These are phyloP conservation scores for Pegoplata infirma DNA, from an alignment of 2,888 invertebrate genomes.

Conservation along the genomic window DNA sequence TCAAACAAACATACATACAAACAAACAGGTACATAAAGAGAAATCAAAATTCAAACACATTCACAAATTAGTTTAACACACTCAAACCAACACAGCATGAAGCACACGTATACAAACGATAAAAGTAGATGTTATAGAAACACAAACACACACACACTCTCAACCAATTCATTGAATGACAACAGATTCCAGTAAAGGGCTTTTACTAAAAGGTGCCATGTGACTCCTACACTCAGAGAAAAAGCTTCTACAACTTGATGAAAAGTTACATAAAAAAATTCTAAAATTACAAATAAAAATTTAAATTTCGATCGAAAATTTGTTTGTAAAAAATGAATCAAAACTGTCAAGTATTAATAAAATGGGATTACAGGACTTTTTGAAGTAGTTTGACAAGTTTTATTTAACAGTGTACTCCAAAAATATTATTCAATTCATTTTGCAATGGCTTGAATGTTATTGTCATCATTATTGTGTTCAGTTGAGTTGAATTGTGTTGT, in stretches of 20 bases:
- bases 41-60: slow-evolving; percentile 15
- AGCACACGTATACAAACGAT: not conserved
- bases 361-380: too few relatives aligned
- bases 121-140: too few relatives aligned
- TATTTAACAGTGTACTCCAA: too few relatives aligned
- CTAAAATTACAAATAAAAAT: too few relatives aligned
- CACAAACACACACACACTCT: not conserved
- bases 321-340: too few relatives aligned
- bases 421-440: slow-evolving; percentile 33
- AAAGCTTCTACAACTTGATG: too few relatives aligned
- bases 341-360: too few relatives aligned
- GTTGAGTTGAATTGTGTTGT: slow-evolving; percentile 23
- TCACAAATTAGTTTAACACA: not conserved
- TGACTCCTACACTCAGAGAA: too few relatives aligned
- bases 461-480: slow-evolving; percentile 39
- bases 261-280: too few relatives aligned
- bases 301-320: too few relatives aligned
- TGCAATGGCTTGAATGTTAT: slow-evolving; percentile 11
- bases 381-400: too few relatives aligned
- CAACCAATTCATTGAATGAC: not conserved
- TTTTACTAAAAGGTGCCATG: not conserved
- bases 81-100: not conserved
- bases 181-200: slow-evolving; percentile 12
- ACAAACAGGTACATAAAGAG: not conserved
- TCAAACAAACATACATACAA: slow-evolving; percentile 67